phyloP scores from a whole-genome alignment of 1,140 invertebrate genomes.

The Sweltsa coloradensis region DNA sequence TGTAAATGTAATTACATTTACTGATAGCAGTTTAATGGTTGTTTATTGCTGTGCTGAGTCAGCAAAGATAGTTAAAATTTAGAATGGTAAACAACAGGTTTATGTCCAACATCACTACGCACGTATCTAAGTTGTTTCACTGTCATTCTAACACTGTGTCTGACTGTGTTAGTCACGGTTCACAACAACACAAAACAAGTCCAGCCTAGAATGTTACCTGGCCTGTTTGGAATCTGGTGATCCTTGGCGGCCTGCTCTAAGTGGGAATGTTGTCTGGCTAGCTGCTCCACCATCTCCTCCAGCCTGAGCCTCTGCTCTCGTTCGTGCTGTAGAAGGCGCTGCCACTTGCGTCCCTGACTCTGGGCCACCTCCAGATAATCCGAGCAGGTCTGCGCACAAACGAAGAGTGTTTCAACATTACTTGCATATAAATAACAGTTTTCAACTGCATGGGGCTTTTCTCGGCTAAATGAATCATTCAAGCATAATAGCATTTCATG shows the following conservation, averaged over 20 bases:
- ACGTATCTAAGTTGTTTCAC: too few relatives aligned
- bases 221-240: slow-evolving; percentile 21
- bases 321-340: slow-evolving; percentile 83
- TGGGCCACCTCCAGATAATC: slow-evolving; percentile 83
- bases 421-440: slow-evolving; percentile 3
- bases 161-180: too few relatives aligned
- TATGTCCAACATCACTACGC: too few relatives aligned
- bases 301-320: slow-evolving; percentile 86
- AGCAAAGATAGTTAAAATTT: too few relatives aligned
- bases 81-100: too few relatives aligned
- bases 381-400: slow-evolving; percentile 57
- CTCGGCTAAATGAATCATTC: too few relatives aligned
- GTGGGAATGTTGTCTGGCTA: slow-evolving; percentile 91
- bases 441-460: background rate
- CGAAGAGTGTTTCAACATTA: slow-evolving; percentile 4
- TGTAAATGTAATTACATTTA: too few relatives aligned
- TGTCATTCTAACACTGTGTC: too few relatives aligned
- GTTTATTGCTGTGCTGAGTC: too few relatives aligned
- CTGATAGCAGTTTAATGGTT: too few relatives aligned
- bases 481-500: background rate
- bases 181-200: too few relatives aligned
- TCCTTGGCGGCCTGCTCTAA: slow-evolving; percentile 69
- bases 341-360: slow-evolving; percentile 79
- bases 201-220: too few relatives aligned
- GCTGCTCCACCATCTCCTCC: slow-evolving; percentile 93